Evolutionary conservation across 2,888 invertebrate genomes (phyloP), one percentile per base, ranked within the genome.

Genomic region (Hesperia comma): DNA sequence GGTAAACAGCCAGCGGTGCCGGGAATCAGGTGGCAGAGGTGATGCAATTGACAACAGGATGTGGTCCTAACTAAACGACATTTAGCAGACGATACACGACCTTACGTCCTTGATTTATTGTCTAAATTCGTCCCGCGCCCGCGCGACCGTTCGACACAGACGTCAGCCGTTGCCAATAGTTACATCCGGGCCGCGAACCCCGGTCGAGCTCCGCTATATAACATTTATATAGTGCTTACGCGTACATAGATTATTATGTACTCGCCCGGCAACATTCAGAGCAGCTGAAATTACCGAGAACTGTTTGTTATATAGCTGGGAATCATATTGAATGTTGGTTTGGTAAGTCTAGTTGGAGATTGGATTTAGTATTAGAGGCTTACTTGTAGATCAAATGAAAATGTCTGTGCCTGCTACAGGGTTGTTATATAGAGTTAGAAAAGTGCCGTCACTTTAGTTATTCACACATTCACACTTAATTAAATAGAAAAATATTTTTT

Each of bases 21-120:
- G 77, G 73, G 78, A 79, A 78, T 80, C 81, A 81, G 81, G 79
- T 82, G 79, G 77, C 74, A 71, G 57, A 57, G 78, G 75, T 79
- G 78, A 77, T 77, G 77, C 79, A 76, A 76, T 76, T 72, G 73
- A 76, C 75, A 76, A 71, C 73, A 69, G 71, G 72, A 75, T 74
- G 72, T 72, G 74, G 75, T 72, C 75, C 72, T 75, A 76, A 74
- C 73, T 71, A 70, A 63, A 37, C 32, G 58, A 58, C 63, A 26
- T 64, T 62, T 51, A 63, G 62, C 72, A 74, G 56, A 69, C 75
- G 68, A 79, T 69, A 74, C 68, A 69, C 61, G 66, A 60, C 70
- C 73, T 66, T 79, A 77, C 74, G 53, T 61, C 57, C 32, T 67
- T 68, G 56, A 61, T 66, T 74, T 74, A 75, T 67, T 64, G 60